Evolutionary conservation across 2,113 vertebrate species (phyloP), one percentile per base, ranked within the genome.

Genomic region (Pseudorasbora parva): DNA sequence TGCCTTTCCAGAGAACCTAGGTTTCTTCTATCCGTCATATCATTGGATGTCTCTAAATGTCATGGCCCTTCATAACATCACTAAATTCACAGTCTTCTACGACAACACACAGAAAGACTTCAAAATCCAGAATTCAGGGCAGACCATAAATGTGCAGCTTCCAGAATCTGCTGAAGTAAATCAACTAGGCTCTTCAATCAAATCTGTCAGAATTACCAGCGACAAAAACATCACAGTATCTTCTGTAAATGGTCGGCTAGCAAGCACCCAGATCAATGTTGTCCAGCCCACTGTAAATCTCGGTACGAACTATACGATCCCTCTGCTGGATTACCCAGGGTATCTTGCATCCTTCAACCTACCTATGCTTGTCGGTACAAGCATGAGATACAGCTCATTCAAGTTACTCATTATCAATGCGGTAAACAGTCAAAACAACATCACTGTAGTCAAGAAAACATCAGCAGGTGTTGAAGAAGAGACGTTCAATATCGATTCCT

Each of bases 1-100:
- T 0, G 91, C 84, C 23, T 94, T 93, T 49, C 93, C 92, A 0
- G 94, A 95, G 83, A 95, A 94, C 86, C 88, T 94, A 0, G 94
- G 93, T 68, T 87, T 85, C 45, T 95, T 91, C 62, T 41, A 92
- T 45, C 92, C 91, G 0, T 1, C 0, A 1, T 0, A 0, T 0
- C 1, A 87, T 1, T 0, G 0, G 0, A 88, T 87, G 83, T 0
- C 0, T 45, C n/a, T 79, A 5, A 62, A 6, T 30, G 41, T 79
- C 77, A 79, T 57, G 1, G 37, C 77, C 37, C 77, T 79, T 14
- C 1, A 62, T 19, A 0, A 79, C n/a, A 1, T 64, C 57, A 79
- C 77, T 19, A 19, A 5, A 2, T 8, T 79, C 3, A 79, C 14
- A 1, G 14, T 64, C 41, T 45, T 47, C 23, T 45, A 11, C 37